phyloP scores from a whole-genome alignment of 2,888 invertebrate species.

The Dromius quadrimaculatus region DNA sequence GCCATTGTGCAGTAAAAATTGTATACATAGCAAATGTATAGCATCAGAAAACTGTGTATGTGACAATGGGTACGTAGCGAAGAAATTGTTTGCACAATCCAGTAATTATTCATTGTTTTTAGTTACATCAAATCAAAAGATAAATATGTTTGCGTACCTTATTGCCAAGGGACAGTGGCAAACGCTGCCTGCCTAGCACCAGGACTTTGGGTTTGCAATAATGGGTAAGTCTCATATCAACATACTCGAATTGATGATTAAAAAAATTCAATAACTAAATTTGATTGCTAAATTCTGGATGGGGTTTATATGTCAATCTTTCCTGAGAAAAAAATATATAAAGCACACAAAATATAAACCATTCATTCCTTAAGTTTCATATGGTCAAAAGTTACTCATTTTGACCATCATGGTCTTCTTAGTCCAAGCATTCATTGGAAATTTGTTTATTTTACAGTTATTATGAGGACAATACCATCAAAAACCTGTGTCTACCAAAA shows the following conservation, averaged over 20 bases:
- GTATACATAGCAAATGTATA: slow-evolving; percentile 54
- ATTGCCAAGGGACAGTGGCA: neutral
- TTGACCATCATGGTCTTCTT: slow-evolving; percentile 9
- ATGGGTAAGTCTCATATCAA: no score
- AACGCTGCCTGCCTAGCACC: slow-evolving; percentile 42
- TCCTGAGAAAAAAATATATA: no score
- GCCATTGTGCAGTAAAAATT: slow-evolving; percentile 53
- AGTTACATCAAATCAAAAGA: slow-evolving; percentile 22
- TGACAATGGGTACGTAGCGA: slow-evolving; percentile 41
- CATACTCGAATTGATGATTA: no score
- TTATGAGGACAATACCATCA: neutral
- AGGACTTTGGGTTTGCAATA: slow-evolving; percentile 39
- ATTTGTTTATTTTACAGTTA: slow-evolving; percentile 14
- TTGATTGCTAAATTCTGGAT: no score
- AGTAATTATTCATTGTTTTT: no score
- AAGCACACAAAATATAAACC: no score
- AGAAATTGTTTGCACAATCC: no score
- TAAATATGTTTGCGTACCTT: slow-evolving; percentile 33
- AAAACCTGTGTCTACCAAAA: slow-evolving; percentile 27
- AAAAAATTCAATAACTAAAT: no score
- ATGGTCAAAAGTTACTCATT: no score
- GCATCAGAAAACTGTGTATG: slow-evolving; percentile 53
- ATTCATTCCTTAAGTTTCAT: no score
- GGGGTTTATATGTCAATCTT: no score
- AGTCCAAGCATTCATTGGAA: neutral